These are phyloP conservation scores for Festucalex cinctus DNA, from an alignment of 2,113 vertebrate genomes.

Conservation along the genomic window DNA sequence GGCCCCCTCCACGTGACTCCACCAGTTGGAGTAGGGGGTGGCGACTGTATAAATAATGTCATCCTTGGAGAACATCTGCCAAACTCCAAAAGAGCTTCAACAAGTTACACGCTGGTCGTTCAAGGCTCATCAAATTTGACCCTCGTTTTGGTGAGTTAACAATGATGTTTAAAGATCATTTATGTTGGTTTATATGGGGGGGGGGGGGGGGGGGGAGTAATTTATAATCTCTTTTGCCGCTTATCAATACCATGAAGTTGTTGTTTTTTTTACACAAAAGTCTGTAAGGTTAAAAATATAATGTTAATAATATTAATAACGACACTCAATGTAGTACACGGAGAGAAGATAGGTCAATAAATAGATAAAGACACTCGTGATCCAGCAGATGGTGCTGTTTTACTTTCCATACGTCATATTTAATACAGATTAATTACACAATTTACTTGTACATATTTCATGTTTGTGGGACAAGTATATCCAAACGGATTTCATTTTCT, in stretches of 20 bases:
- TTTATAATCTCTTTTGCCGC: background rate
- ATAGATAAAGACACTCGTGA: background rate
- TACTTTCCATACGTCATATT: background rate
- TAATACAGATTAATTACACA: background rate
- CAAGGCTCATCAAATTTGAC: conserved; percentile 9
- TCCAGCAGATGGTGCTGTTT: background rate
- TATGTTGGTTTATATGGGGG: background rate
- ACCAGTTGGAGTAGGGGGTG: conserved; percentile 17
- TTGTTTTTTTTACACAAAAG: background rate
- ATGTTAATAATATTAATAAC: too few relatives aligned
- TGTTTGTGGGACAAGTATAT: background rate
- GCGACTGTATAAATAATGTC: conserved; percentile 55
- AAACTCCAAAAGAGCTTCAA: conserved; percentile 31
- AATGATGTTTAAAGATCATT: background rate
- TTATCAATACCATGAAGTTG: background rate
- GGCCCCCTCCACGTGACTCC: conserved; percentile 42
- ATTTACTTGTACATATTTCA: background rate
- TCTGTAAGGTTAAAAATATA: background rate
- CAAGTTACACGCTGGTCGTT: background rate
- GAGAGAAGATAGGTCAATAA: too few relatives aligned
- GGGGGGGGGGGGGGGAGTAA: too few relatives aligned
- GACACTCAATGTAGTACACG: too few relatives aligned
- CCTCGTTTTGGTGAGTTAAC: conserved; percentile 47
- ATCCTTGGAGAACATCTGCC: conserved; percentile 11
- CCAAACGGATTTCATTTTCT: background rate